A percentile compares a stretch with the other conserved stretches of the same genome.
Conservation (phyloP, 1,140 invertebrate species). For the Ruditapes philippinarum region DNA sequence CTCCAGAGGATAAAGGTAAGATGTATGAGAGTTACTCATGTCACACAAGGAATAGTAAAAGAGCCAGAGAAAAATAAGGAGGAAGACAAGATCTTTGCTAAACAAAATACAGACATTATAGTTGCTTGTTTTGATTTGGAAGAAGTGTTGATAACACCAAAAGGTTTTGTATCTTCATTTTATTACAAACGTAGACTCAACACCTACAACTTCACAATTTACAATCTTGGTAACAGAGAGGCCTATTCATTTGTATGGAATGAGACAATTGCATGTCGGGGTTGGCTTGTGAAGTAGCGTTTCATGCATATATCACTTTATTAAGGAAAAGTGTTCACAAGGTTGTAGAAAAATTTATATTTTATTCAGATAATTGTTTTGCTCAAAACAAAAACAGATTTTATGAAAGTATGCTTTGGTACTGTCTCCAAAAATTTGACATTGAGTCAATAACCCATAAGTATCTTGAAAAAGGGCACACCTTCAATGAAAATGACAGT, state of each 20-base stretch:
- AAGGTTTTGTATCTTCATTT: neutral
- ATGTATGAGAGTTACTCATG: too few relatives aligned
- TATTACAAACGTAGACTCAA: slow-evolving; percentile 36
- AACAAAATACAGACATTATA: too few relatives aligned
- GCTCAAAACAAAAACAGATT: slow-evolving; percentile 19
- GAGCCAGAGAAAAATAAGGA: too few relatives aligned
- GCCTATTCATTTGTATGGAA: neutral
- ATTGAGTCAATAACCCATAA: slow-evolving; percentile 18
- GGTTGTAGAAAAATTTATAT: neutral
- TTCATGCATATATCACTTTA: slow-evolving; percentile 5
- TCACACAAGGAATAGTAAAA: too few relatives aligned
- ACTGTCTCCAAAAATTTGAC: neutral
- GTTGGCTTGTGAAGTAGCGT: neutral
- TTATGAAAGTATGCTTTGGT: slow-evolving; percentile 15
- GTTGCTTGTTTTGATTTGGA: slow-evolving; percentile 11
- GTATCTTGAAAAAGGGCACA: slow-evolving; percentile 53
- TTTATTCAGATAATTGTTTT: slow-evolving; percentile 27
- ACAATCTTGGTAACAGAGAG: neutral
- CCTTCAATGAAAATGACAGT: slow-evolving; percentile 33
- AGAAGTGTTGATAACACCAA: slow-evolving; percentile 24
- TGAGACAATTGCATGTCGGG: neutral
- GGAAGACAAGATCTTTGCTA: too few relatives aligned
- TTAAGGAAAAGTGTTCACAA: neutral
- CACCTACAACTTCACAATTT: slow-evolving; percentile 19
- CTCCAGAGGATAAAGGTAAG: too few relatives aligned